Evolutionary conservation across 2,113 vertebrate species (phyloP), one percentile per base, ranked within the genome.

Genomic region (Uria lomvia): DNA sequence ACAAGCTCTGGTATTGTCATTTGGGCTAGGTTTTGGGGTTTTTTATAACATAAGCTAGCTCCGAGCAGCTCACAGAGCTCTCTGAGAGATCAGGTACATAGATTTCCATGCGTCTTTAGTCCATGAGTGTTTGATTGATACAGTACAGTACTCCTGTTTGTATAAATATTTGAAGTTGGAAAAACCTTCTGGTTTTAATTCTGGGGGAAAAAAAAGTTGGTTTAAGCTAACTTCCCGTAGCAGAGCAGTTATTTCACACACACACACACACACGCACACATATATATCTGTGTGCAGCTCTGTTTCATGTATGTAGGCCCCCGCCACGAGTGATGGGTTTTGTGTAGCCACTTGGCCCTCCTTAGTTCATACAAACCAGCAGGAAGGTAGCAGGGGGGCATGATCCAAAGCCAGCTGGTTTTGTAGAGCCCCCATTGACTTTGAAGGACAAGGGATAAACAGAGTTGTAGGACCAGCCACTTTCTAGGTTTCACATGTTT

Each of bases 91-190:
- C 94, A 78, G 74, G 67, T 84, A 76, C 70, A 6, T 78, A 90
- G 76, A 88, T 96, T 93, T 79, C 43, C 91, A 34, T 6, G 26
- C 7, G 42, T 89, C 68, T 90, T 80, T 70, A 88, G 92, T 43
- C 89, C 68, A 47, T 15, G 12, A 91, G 47, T 75, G 42, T 93
- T 96, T 95, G 96, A 97, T 91, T 97, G 98, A 98, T 98, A 87
- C 9, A 98, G 73, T 34, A 14, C 98, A 97, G 98, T 83, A 95
- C 98, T 98, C 95, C 77, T 93, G 77, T 91, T 98, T 58, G 0
- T 96, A 76, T 98, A 98, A 98, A 98, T 98, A 98, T 98, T 98
- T 98, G 96, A 98, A 97, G 92, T 95, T 96, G 73, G 86, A 97
- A 97, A 97, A 91, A 72, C 74, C 89, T 96, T 97, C 97, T 97